A percentile compares a stretch with the other conserved stretches of the same genome.
These are phyloP conservation scores for Ondatra zibethicus DNA, from an alignment of 2,113 vertebrate species.

Conservation along the genomic window DNA sequence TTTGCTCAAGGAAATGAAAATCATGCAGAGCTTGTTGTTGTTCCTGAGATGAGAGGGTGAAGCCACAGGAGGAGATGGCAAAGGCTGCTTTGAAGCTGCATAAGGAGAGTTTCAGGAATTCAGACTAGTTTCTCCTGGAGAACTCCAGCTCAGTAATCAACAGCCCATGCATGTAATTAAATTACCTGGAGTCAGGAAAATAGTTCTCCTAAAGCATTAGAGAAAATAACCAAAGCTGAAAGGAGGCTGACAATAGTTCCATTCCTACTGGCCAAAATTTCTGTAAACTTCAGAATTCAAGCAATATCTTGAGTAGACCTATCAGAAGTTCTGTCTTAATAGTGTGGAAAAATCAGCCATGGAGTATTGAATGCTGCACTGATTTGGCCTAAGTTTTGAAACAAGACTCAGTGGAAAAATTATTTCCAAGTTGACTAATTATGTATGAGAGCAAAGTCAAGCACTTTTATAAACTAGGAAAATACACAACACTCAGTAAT, in stretches of 20 bases:
- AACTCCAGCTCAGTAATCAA: background rate
- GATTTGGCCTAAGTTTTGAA: background rate
- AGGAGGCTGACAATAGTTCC: background rate
- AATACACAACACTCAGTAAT: background rate
- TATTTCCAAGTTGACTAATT: background rate
- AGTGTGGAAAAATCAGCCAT: background rate
- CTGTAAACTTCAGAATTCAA: background rate
- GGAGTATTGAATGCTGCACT: background rate
- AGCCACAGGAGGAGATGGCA: background rate
- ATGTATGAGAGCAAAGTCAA: background rate
- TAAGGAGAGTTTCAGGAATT: background rate
- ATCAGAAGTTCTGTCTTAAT: background rate
- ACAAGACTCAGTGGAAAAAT: background rate
- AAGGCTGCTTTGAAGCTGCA: background rate
- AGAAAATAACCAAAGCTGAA: background rate
- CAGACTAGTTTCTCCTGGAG: background rate
- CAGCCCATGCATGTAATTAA: background rate
- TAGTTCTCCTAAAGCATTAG: background rate
- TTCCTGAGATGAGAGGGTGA: background rate
- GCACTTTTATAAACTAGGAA: background rate
- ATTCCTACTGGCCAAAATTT: background rate
- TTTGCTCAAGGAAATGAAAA: background rate
- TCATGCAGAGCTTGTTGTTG: background rate
- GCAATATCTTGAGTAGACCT: background rate
- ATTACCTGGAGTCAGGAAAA: background rate